Evolutionary conservation across 2,888 invertebrate species (phyloP), one percentile per base, ranked within the genome.

Genomic region (Ormyrus rosae): DNA sequence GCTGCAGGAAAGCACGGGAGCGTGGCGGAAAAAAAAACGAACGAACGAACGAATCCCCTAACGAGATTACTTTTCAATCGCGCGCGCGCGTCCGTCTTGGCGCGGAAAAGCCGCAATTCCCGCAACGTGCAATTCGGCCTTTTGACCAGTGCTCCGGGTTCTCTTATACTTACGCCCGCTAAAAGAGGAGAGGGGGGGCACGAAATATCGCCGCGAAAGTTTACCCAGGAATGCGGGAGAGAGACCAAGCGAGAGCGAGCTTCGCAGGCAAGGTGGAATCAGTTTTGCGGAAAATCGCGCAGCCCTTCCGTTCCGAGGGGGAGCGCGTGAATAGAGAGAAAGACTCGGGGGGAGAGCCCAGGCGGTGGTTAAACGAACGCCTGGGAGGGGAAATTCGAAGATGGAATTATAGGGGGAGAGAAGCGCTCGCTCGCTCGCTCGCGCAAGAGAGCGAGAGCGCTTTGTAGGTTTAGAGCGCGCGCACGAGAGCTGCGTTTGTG

Each of bases 241-340:
- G 6, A 34, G 61, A 48, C 53, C 46, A 9, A 51, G 10, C 60
- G n/a, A 60, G 61, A 11, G 61, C 19, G 2, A 11, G 13, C 48
- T 6, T 8, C 63, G 1, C 9, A 13, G 19, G 60, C 73, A 78
- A 73, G 77, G 81, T 73, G 70, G 70, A 77, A n/a, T 78, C 78
- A 81, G 70, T 74, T 73, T 78, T 74, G 74, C 74, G 78, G 78
- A 81, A 81, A 81, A 81, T 78, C 78, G 81, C 48, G 19, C 60
- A 46, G 53, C 65, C 11, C 55, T 19, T 7, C 63, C 46, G 60
- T n/a, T 5, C 5, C 4, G 11, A 10, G 45, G 9, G 60, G 60
- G 61, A 51, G 50, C 3, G 6, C 5, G 51, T 19, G 19, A 19
- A 19, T 19, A 50, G 50, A 9, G 63, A 13, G 13, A 61, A n/a